Conservation (phyloP, 2,888 invertebrate species). For the Drosophila mulleri region DNA sequence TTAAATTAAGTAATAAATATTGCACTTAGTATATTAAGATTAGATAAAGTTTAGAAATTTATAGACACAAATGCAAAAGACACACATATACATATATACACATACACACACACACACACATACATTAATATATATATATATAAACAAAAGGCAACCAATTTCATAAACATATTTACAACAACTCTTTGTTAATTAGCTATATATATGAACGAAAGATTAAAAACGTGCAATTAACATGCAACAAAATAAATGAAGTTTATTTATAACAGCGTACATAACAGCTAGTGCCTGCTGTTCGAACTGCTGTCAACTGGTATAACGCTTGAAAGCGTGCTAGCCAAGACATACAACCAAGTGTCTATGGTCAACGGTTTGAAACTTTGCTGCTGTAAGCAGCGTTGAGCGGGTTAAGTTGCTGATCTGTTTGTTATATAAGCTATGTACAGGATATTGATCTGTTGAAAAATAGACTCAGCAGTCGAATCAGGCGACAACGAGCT, state of each 20-base stretch:
- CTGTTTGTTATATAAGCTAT: not conserved
- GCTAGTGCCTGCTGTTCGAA: not conserved
- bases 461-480: not conserved
- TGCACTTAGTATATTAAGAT: conserved; percentile 32
- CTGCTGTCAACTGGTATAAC: not conserved
- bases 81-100: conserved; percentile 14
- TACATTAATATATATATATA: not conserved
- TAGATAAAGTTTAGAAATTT: conserved; percentile 19
- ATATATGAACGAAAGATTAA: not conserved
- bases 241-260: not conserved
- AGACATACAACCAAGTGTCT: not conserved
- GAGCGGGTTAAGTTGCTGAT: not conserved
- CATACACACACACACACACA: conserved; percentile 10
- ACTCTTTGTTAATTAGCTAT: conserved; percentile 4
- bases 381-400: not conserved
- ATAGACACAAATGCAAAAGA: conserved; percentile 16
- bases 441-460: not conserved
- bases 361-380: not conserved
- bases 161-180: conserved; percentile 15
- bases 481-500: not conserved
- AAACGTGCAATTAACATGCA: not conserved
- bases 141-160: conserved; percentile 20
- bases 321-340: not conserved
- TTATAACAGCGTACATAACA: not conserved
- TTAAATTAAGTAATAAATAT: conserved; percentile 41